phyloP scores from a whole-genome alignment of 2,113 vertebrate species.

The Todiramphus chloris region DNA sequence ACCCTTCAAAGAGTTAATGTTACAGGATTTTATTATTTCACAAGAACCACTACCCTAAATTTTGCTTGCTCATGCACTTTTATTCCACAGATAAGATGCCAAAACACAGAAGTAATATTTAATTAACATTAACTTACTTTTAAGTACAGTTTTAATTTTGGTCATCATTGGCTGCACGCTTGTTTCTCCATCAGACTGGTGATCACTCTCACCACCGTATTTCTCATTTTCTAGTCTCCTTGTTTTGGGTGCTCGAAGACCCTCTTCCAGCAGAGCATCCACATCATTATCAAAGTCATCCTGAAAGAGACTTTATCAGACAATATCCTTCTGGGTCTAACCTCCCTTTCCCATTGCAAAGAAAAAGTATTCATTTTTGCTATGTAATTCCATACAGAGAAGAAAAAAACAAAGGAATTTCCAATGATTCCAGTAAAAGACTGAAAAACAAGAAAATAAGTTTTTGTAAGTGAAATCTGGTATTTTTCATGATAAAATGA shows the following conservation, averaged over 20 bases:
- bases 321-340: background rate
- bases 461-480: background rate
- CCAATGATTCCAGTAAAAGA: slow-evolving; percentile 25
- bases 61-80: background rate
- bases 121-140: slow-evolving; percentile 84
- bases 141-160: slow-evolving; percentile 99
- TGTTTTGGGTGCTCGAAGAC: slow-evolving; percentile 94
- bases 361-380: background rate
- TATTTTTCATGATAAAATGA: background rate
- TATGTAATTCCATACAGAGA: background rate
- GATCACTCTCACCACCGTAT: slow-evolving; percentile 89
- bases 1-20: background rate
- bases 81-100: background rate
- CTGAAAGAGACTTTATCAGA: slow-evolving; percentile 85
- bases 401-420: background rate
- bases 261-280: slow-evolving; percentile 95
- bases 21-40: background rate
- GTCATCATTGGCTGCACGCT: slow-evolving; percentile 99
- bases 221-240: slow-evolving; percentile 89
- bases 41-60: background rate
- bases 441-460: slow-evolving; percentile 35
- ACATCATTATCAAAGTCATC: slow-evolving; percentile 99
- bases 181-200: slow-evolving; percentile 91
- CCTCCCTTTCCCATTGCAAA: slow-evolving; percentile 21
- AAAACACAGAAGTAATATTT: background rate